Conservation (phyloP, 2,113 vertebrate genomes). For the Barnardius zonarius region DNA sequence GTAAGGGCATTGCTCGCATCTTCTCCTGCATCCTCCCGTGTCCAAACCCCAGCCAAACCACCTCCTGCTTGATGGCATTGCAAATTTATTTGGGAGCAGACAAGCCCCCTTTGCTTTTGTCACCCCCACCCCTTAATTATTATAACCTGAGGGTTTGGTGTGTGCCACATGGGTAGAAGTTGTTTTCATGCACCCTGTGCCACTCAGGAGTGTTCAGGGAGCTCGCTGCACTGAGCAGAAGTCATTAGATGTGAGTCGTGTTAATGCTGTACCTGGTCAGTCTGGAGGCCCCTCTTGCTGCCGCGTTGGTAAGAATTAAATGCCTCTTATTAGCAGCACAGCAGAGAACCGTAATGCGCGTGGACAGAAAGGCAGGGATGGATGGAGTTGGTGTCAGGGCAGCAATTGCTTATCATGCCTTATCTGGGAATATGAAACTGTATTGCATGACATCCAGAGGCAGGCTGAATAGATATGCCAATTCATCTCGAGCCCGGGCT, state of each 20-base stretch:
- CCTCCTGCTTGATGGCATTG: not conserved
- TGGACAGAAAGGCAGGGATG: conserved; percentile 71
- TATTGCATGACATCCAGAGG: conserved; percentile 87
- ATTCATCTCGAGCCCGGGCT: conserved; percentile 92
- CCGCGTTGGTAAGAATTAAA: conserved; percentile 69
- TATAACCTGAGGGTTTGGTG: not conserved
- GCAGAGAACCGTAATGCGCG: conserved; percentile 46
- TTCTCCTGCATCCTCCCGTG: not conserved
- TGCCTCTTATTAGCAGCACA: conserved; percentile 69
- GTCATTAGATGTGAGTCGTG: conserved; percentile 56
- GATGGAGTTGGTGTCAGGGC: conserved; percentile 77
- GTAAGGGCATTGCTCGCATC: not conserved
- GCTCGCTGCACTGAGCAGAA: not conserved
- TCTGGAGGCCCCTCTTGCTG: conserved; percentile 41
- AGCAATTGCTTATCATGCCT: conserved; percentile 93
- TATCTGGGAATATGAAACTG: conserved; percentile 97
- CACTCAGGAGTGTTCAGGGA: not conserved
- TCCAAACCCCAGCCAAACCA: not conserved
- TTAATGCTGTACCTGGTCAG: conserved; percentile 55
- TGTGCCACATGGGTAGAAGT: not conserved
- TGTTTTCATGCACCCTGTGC: not conserved
- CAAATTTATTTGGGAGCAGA: not conserved
- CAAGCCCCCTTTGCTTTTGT: not conserved
- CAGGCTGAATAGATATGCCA: conserved; percentile 90
- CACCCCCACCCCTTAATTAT: not conserved